Conservation (phyloP, 2,113 vertebrate species). For the Petaurus breviceps region DNA sequence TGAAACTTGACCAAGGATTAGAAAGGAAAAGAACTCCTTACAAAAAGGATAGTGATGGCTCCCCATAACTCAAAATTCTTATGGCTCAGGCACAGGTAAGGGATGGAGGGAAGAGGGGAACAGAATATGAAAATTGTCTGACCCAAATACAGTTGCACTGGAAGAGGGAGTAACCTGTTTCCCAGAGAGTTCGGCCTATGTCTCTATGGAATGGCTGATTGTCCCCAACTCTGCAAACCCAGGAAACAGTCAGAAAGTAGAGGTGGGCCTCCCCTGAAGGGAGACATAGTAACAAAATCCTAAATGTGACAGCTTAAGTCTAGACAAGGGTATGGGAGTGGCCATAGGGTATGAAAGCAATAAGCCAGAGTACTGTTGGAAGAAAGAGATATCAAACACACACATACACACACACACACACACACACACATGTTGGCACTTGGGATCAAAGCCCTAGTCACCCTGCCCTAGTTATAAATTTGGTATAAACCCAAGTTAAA, state of each 20-base stretch:
- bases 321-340: neutral
- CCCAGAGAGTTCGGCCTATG: constrained; percentile 26
- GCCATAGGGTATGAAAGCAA: neutral
- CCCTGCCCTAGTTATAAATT: neutral
- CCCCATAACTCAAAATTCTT: neutral
- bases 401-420: too few relatives aligned
- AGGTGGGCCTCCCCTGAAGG: neutral
- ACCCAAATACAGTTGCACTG: neutral
- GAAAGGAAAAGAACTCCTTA: neutral
- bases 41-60: neutral
- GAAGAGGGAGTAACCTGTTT: neutral
- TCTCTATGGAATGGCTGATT: neutral
- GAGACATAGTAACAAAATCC: neutral
- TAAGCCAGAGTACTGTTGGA: neutral
- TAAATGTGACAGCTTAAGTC: neutral
- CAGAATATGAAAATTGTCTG: neutral
- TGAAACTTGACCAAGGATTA: constrained; percentile 15
- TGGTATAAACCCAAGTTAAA: neutral
- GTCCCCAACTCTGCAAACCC: neutral
- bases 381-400: neutral
- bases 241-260: neutral
- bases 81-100: neutral
- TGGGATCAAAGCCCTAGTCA: neutral
- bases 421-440: neutral
- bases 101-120: neutral